A percentile compares a stretch with the other conserved stretches of the same genome.
Evolutionary conservation across 2,797 vertebrate species (phyloP).

Genomic region (Phoebastria nigripes): DNA sequence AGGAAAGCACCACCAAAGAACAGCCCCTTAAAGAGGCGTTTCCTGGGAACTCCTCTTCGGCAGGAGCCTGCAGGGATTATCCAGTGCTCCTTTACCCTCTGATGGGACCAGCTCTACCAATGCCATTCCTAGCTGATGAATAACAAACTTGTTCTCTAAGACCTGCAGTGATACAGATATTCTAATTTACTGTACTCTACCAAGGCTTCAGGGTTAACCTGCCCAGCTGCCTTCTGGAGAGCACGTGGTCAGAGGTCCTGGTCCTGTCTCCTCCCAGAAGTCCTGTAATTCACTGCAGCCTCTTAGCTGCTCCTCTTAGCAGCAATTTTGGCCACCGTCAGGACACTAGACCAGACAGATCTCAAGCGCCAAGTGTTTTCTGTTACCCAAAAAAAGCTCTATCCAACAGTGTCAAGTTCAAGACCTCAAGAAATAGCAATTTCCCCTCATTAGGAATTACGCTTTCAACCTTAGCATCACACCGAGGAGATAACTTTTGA

Average conservation of each 20-base stretch:
- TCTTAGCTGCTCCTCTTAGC: neutral
- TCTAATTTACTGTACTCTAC: neutral
- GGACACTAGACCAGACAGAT: neutral
- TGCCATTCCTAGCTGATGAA: neutral
- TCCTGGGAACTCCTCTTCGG: neutral
- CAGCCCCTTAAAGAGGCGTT: neutral
- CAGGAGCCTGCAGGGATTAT: neutral
- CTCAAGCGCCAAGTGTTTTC: neutral
- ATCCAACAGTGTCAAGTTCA: neutral
- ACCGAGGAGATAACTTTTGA: slow-evolving; percentile 16
- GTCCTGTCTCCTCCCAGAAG: neutral
- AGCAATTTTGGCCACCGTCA: neutral
- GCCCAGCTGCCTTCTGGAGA: neutral
- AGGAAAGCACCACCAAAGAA: neutral
- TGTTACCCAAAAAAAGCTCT: neutral
- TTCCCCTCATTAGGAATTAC: slow-evolving; percentile 42
- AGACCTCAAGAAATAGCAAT: neutral
- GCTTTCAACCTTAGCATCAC: neutral
- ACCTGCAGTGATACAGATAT: neutral
- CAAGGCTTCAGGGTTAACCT: neutral
- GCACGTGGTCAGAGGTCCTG: neutral
- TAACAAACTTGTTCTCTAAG: neutral
- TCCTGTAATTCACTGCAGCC: neutral
- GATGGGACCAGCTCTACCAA: neutral
- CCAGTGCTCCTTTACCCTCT: neutral